Evolutionary conservation across 2,888 invertebrate genomes (phyloP).

Genomic region (Clistopyga incitator): DNA sequence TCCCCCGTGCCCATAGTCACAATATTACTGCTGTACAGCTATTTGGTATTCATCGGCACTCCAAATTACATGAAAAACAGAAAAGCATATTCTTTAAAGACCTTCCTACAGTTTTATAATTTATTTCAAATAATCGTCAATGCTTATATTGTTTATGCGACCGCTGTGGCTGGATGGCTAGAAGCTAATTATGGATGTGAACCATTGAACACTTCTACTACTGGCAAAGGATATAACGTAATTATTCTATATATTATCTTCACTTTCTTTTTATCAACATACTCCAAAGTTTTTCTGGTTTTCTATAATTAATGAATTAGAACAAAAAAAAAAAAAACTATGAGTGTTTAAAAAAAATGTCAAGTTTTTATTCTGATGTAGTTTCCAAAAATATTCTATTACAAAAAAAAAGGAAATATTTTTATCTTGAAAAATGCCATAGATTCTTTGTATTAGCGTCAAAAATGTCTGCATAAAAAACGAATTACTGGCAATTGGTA

Average conservation of each 20-base stretch:
- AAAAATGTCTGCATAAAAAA: no score
- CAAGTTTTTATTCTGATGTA: neutral
- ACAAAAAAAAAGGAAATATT: neutral
- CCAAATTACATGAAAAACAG: slow-evolving; percentile 90
- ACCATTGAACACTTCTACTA: slow-evolving; percentile 88
- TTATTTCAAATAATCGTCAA: slow-evolving; percentile 87
- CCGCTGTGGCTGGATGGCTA: slow-evolving; percentile 87
- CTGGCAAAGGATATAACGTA: slow-evolving; percentile 80
- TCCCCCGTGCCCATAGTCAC: slow-evolving; percentile 86
- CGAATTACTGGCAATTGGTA: neutral
- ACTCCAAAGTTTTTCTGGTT: slow-evolving; percentile 22
- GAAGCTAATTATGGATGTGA: slow-evolving; percentile 87
- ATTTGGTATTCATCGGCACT: slow-evolving; percentile 86
- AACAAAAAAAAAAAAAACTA: neutral
- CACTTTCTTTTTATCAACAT: neutral
- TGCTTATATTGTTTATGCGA: slow-evolving; percentile 65
- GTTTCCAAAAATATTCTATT: neutral
- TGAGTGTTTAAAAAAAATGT: neutral
- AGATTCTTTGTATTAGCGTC: no score
- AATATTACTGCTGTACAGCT: slow-evolving; percentile 86
- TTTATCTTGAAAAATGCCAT: neutral
- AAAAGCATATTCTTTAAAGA: slow-evolving; percentile 88
- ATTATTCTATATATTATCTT: neutral
- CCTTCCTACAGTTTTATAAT: slow-evolving; percentile 91
- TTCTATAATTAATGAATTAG: neutral